Evolutionary conservation across 1,140 invertebrate genomes (phyloP), one percentile per base, ranked within the genome.

Genomic region (Polypedilum vanderplanki): DNA sequence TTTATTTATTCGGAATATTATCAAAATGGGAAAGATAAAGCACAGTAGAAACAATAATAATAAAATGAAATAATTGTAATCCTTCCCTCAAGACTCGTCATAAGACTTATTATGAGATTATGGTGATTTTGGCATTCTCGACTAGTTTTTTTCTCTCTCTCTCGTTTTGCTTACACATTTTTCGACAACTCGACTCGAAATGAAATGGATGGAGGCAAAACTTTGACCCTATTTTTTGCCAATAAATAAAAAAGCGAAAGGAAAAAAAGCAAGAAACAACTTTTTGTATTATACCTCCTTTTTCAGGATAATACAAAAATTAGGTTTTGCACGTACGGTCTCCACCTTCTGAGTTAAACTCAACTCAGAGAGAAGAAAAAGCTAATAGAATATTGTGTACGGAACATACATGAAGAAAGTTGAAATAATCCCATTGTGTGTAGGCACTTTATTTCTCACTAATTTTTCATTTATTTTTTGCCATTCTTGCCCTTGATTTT

Each of bases 161-260:
- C 7, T 3, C 17, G 20, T 70, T 70, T 70, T 20, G 17, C 18
- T 70, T 70, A 9, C 65, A 70, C 15, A 70, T 20, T n/a, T 22
- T 7, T 57, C 3, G 24, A 33, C 5, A 5, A 33, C 24, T 33
- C 5, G 24, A 33, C 5, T 33, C 24, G n/a, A 46, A 57, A 12
- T 3, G 10, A 1, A 57, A 57, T n/a, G 46, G 12, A 57, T n/a
- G 46, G 46, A 70, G 20, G 65, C 7, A 70, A 22, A 70, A 70
- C 65, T 70, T 70, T 70, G 65, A 70, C 65, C 65, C 65, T 70
- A 17, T 70, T 70, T 70, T 22, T 22, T 70, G 65, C 65, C 17
- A 70, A 70, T 70, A 70, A 70, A 70, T 70, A 70, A 70, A 57
- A 46, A 57, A 57, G 24, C 15, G 12, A n/a, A 57, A 57, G 15